Percentiles rank a stretch among this genome's conserved stretches.
Conservation (phyloP, 1,140 invertebrate species). For the Drosophila eugracilis region DNA sequence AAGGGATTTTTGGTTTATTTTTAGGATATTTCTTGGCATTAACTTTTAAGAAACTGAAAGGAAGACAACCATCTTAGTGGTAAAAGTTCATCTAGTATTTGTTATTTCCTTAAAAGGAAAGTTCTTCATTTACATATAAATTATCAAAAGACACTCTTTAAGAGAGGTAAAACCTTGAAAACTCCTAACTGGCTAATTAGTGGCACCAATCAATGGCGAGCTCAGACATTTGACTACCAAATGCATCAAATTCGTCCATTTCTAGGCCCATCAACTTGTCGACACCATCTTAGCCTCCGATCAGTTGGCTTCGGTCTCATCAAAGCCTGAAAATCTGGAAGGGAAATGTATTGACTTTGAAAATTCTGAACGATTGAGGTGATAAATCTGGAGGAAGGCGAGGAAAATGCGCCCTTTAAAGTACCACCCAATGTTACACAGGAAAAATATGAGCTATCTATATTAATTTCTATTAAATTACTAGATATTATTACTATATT, state of each 20-base stretch:
- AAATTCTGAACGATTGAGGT: conserved; percentile 67
- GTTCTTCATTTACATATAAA: no score
- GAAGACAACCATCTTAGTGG: no score
- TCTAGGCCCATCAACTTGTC: conserved; percentile 59
- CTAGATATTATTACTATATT: no score
- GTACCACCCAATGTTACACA: not conserved
- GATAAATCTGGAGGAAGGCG: conserved; percentile 56
- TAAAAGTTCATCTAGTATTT: no score
- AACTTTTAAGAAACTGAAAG: not conserved
- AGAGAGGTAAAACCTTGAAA: not conserved
- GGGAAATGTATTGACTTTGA: conserved; percentile 68
- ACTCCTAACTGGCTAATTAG: not conserved
- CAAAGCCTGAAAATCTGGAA: conserved; percentile 44
- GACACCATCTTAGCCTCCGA: conserved; percentile 7
- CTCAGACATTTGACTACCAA: conserved; percentile 9
- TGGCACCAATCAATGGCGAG: not conserved
- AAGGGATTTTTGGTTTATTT: not conserved
- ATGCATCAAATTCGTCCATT: conserved; percentile 61
- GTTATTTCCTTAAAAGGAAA: no score
- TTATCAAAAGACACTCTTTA: not conserved
- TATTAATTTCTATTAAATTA: no score
- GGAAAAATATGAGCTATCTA: no score
- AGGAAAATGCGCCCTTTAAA: conserved; percentile 64
- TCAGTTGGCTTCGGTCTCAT: conserved; percentile 41
- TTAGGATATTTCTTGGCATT: not conserved